These are phyloP conservation scores for Petrocephalus zakoni DNA, from an alignment of 2,113 vertebrate genomes.

Conservation along the genomic window DNA sequence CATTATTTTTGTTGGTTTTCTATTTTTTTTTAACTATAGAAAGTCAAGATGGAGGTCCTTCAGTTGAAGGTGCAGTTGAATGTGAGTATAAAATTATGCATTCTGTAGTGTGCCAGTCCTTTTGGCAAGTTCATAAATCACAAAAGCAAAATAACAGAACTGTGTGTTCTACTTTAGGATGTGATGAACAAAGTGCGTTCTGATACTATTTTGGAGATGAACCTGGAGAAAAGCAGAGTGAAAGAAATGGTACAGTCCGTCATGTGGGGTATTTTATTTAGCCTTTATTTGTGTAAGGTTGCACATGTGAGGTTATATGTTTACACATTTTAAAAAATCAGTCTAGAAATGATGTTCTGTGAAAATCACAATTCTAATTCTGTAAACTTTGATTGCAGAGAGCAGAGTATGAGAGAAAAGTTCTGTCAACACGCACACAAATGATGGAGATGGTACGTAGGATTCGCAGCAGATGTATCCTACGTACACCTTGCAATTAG, in stretches of 20 bases:
- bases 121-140: not conserved
- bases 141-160: not conserved
- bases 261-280: not conserved
- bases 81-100: slow-evolving; percentile 63
- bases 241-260: slow-evolving; percentile 79
- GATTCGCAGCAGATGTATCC: not conserved
- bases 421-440: slow-evolving; percentile 76
- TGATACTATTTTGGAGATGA: slow-evolving; percentile 78
- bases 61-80: slow-evolving; percentile 76
- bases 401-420: slow-evolving; percentile 75
- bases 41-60: slow-evolving; percentile 80
- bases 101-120: not conserved
- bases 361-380: not conserved
- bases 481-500: not conserved
- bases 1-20: slow-evolving; percentile 12
- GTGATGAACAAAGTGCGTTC: slow-evolving; percentile 80
- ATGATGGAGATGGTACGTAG: slow-evolving; percentile 83
- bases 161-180: slow-evolving; percentile 64
- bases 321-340: not conserved
- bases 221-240: slow-evolving; percentile 81
- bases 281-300: not conserved
- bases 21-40: slow-evolving; percentile 55
- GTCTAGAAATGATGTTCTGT: not conserved
- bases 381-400: slow-evolving; percentile 56
- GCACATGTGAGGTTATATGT: not conserved